phyloP scores from a whole-genome alignment of 2,888 invertebrate species.

The Atethmia centrago region DNA sequence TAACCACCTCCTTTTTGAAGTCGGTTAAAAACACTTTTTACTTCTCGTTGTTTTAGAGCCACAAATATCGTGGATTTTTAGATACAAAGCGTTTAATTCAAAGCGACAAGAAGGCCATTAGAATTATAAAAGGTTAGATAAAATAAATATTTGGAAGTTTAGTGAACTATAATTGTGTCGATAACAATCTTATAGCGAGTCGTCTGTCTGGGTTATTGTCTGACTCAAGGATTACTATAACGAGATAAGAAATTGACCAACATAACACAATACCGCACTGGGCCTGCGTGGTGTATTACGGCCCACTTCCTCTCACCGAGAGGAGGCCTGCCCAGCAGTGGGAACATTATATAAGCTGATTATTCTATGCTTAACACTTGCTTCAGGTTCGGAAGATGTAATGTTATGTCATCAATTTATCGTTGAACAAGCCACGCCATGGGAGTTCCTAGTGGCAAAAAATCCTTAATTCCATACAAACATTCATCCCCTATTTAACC shows the following conservation, averaged over 20 bases:
- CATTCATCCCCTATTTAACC: too few species aligned
- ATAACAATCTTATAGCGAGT: slow-evolving; percentile 25
- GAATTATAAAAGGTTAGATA: slow-evolving; percentile 32
- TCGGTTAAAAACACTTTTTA: neutral
- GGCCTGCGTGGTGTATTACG: too few species aligned
- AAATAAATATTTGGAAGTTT: slow-evolving; percentile 27
- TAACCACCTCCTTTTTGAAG: too few species aligned
- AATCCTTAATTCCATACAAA: too few species aligned
- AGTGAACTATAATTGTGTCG: slow-evolving; percentile 40
- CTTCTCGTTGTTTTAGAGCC: neutral
- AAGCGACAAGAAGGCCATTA: slow-evolving; percentile 20
- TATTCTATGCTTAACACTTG: too few species aligned
- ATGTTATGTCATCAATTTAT: neutral
- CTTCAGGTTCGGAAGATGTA: slow-evolving; percentile 3
- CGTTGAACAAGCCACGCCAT: neutral
- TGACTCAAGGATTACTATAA: slow-evolving; percentile 30
- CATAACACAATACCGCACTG: neutral
- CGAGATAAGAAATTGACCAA: slow-evolving; percentile 31
- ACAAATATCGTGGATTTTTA: neutral
- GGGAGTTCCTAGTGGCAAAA: too few species aligned
- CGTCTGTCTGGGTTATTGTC: slow-evolving; percentile 37
- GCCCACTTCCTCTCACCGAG: too few species aligned
- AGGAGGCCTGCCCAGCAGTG: too few species aligned
- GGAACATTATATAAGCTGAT: too few species aligned
- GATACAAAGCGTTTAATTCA: slow-evolving; percentile 5